Base-by-base conservation (phyloP, 2,888 invertebrate genomes). In the Rhagonycha lutea region DNA sequence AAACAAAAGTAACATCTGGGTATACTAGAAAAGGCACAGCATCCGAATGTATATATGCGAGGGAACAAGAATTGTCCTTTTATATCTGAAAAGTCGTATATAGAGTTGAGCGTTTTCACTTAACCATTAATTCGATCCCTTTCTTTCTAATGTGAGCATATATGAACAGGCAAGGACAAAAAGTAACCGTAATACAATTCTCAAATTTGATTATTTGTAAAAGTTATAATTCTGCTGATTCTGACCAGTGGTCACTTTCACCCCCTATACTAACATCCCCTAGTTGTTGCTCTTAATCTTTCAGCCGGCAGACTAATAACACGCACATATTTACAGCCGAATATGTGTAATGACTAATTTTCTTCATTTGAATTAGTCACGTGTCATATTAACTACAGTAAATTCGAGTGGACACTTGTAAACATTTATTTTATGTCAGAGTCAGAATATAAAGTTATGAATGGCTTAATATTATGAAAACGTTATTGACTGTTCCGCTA, bases 241-340 rank as follows among this genome's bases (percentile, higher is more conserved):
- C 80, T 86, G 87, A 86, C 86, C 87, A 83, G 81, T 83, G 87
- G 86, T 86, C 86, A 86, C 83, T 84, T 83, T 79, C 81, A 78
- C 78, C 85, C 84, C 80, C 83, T 83, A 65, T 65, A 65, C 83
- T 85, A 84, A 85, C 84, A 82, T 83, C 83, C 85, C 85, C 83
- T 83, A 86, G 85, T 86, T 86, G 86, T 86, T 86, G 86, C 87
- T 65, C 63, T 86, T 87, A 87, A 87, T 87, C 87, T 86, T 85
- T 83, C 85, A 83, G 85, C 86, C 86, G 85, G 85, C 85, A 83
- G 82, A 80, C 84, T 86, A 86, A 86, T 86, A 82, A 81, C 80
- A 79, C 77, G 78, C 78, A 78, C 79, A 77, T 76, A 81, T 80
- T 79, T 76, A 76, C 75, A 78, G 75, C 76, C 81, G 81, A 84